Evolutionary conservation across 2,797 vertebrate species (phyloP), one percentile per base, ranked within the genome.

Genomic region (Benthosema pterotum): DNA sequence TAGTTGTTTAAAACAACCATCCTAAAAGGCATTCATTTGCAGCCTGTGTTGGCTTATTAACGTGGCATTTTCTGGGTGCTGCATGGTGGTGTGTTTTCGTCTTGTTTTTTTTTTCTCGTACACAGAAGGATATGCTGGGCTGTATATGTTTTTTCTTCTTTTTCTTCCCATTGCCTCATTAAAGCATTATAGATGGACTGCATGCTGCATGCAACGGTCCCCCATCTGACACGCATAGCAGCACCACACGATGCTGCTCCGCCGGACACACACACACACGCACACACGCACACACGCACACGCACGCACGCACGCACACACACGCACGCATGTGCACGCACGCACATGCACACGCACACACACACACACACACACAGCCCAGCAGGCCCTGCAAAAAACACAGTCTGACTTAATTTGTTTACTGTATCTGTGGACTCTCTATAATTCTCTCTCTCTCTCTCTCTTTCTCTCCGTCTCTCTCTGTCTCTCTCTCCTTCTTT

Each of bases 341-440:
- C 25, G 25, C 25, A 5, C 25, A 5, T 25, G 28, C 28, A 5
- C 28, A 32, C 25, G 5, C 25, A 25, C 25, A 25, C 25, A 5
- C 28, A 32, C 28, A 7, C 28, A 32, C 28, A 7, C 28, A 28
- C 28, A 4, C 28, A 28, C 28, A 4, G 6, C 32, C 2, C 72
- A 78, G 85, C 69, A 70, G 42, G 75, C 75, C 77, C 75, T 79
- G 83, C 77, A 6, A 38, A 83, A 89, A 91, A 91, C 88, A 89
- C 86, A 88, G 81, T 85, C 85, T 88, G 88, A 92, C 87, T 89
- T 90, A 78, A 91, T 90, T 88, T 91, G 88, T 90, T 92, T 85
- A 89, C 88, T 86, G 84, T 86, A 85, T 86, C 83, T 81, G 83
- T 78, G 83, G 79, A 83, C 80, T 63, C 74, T 86, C 67, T n/a